Base-by-base conservation (phyloP, 1,140 invertebrate genomes). In the Watersipora subatra region DNA sequence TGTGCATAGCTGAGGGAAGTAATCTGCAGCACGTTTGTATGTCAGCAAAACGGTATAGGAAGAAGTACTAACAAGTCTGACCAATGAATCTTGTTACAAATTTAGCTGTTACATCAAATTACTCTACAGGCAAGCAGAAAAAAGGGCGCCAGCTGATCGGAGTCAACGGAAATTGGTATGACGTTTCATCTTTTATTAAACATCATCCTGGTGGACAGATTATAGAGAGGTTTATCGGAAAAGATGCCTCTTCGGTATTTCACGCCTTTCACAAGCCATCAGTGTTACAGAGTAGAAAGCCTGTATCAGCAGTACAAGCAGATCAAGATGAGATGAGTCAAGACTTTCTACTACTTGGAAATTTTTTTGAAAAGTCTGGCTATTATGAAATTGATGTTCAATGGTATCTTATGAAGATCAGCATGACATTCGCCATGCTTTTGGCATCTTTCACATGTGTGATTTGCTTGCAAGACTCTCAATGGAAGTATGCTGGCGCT, bases 151-250 rank as follows among this genome's bases (percentile, higher is more conserved):
- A 66, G 28, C 19, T 66, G 17, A 63, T 67, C 25, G 66, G 64
- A 27, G 62, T 67, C 30, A 61, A 66, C 28, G 66, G 66, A 2
- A 61, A 61, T 55, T 67, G 66, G 66, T 67, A 67, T 22, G 66
- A 67, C 58, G 56, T 67, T 28, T 66, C 66, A 15, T 30, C 27
- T 2, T 67, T 67, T 55, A 67, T 66, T 26, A 26, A 56, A 7
- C 28, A 61, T 28, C 66, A 67, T 27, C 66, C 66, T 24, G 66
- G 66, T 59, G 66, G 66, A 19, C 24, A 22, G 15, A 55, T 67
- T 28, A 67, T 67, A 2, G 57, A 67, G 28, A 62, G 63, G 15
- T 67, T 66, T 28, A 30, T 67, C 17, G 66, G 66, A 25, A 66
- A 66, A 56, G 66, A 67, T 57, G 66, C 66, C n/a, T 20, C 64